Conservation (phyloP, 2,797 vertebrate species). For the Rhinella marina region DNA sequence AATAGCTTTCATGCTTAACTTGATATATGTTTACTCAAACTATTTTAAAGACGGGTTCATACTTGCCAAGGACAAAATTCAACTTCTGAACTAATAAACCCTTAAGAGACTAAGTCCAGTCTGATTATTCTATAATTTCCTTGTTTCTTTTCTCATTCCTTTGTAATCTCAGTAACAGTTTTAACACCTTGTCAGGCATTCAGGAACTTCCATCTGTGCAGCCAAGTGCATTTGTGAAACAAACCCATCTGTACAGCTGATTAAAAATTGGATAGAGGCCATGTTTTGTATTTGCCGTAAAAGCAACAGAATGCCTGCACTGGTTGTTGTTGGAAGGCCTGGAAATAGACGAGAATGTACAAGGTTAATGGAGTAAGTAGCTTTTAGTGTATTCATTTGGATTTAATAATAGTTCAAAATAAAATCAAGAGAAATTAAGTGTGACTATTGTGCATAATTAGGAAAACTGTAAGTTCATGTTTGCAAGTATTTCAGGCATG, state of each 20-base stretch:
- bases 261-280: conserved; percentile 80
- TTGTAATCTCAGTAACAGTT: conserved; percentile 79
- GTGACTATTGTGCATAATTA: conserved; percentile 66
- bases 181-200: conserved; percentile 84
- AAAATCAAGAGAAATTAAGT: conserved; percentile 70
- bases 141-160: conserved; percentile 74
- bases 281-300: conserved; percentile 74
- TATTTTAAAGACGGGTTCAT: conserved; percentile 66
- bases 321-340: conserved; percentile 70
- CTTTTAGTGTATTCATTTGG: conserved; percentile 70
- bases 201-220: conserved; percentile 81
- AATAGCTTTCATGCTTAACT: conserved; percentile 63
- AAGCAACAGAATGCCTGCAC: conserved; percentile 73
- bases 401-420: conserved; percentile 71
- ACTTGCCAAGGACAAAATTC: conserved; percentile 70
- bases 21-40: conserved; percentile 61
- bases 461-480: conserved; percentile 65
- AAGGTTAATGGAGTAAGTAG: conserved; percentile 69
- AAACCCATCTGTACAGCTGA: conserved; percentile 85
- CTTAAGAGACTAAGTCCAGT: conserved; percentile 70
- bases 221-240: conserved; percentile 77
- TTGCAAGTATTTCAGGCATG: conserved; percentile 58
- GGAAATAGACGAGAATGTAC: conserved; percentile 63
- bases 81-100: conserved; percentile 73
- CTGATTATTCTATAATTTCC: conserved; percentile 78